Base-by-base conservation (phyloP, 2,888 invertebrate genomes). In the Amblyteles armatorius region DNA sequence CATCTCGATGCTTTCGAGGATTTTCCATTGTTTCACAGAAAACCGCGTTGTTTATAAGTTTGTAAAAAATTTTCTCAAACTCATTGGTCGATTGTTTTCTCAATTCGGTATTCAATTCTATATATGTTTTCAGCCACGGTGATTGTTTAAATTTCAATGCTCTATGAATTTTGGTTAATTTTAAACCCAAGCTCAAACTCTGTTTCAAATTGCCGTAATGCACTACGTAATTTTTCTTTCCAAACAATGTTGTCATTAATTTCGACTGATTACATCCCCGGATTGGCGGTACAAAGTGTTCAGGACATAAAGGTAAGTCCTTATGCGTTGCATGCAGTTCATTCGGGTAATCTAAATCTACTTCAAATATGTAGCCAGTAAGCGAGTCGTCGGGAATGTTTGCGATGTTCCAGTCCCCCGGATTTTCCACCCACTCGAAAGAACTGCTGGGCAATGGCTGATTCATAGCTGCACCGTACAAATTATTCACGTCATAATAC, bases 391-490 rank as follows among this genome's bases (percentile, higher is more conserved):
- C 68, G 0, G 52, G n/a, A 40, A 72, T 52, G n/a, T 19, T 67
- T 0, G 3, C 11, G 1, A 71, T 16, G 33, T 65, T 22, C 3
- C 60, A 76, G 57, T 81, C 67, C 40, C 71, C 63, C 69, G 88
- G 69, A 29, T 77, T 57, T 16, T 88, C 79, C 11, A 88, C 80
- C 91, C 91, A 93, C 74, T 89, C 71, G 87, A 94, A 92, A 16
- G 85, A 86, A 5, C 83, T 83, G 11, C 78, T 50, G 0, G 93
- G 93, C 13, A 93, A 83, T n/a, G 83, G 78, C 82, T 91, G 87
- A 5, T 83, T 87, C 92, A 93, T 91, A 2, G 92, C 92, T 87
- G 89, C 90, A 9, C 92, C 92, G 87, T 93, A 94, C 11, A 92
- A 83, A 85, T 92, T 93, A 80, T 93, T 93, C 0, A 89, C 90